A percentile compares a stretch with the other conserved stretches of the same genome.
These are phyloP conservation scores for Drosophila acutilabella DNA, from an alignment of 2,888 invertebrate species.

Conservation along the genomic window DNA sequence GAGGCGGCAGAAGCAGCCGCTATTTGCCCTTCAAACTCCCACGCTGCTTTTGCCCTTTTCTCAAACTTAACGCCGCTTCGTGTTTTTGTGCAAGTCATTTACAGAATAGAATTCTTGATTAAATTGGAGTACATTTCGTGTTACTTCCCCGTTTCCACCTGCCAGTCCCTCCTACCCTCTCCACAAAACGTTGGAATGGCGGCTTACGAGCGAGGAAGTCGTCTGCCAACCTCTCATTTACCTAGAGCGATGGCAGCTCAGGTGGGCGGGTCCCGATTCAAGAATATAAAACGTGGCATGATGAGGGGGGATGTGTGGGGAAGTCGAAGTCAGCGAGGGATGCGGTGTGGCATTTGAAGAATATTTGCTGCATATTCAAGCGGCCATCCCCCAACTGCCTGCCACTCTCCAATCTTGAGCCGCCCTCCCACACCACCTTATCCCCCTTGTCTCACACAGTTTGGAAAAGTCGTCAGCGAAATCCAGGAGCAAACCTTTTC, in stretches of 20 bases:
- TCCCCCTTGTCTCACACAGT: conserved; percentile 7
- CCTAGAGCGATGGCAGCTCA: conserved; percentile 52
- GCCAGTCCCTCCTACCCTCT: neutral
- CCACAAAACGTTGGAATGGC: conserved; percentile 20
- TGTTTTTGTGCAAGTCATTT: conserved; percentile 80
- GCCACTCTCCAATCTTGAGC: neutral
- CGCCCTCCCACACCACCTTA: neutral
- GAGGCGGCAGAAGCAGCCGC: conserved; percentile 4
- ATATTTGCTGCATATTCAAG: conserved; percentile 78
- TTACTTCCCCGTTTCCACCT: conserved; percentile 25
- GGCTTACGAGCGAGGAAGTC: conserved; percentile 49
- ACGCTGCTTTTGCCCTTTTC: conserved; percentile 2
- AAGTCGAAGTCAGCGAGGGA: conserved; percentile 4
- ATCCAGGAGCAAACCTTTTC: conserved; percentile 55
- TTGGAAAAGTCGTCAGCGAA: conserved; percentile 42
- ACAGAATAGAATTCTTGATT: conserved; percentile 81
- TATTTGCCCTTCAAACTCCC: conserved; percentile 14
- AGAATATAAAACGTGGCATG: conserved; percentile 64
- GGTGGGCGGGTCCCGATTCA: conserved; percentile 55
- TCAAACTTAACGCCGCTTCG: conserved; percentile 50
- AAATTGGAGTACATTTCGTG: conserved; percentile 81
- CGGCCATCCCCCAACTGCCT: conserved; percentile 15
- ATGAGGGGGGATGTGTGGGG: neutral
- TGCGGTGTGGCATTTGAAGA: conserved; percentile 65
- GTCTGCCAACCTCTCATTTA: conserved; percentile 63